Conservation (phyloP, 2,797 vertebrate species). For the Perodicticus potto region DNA sequence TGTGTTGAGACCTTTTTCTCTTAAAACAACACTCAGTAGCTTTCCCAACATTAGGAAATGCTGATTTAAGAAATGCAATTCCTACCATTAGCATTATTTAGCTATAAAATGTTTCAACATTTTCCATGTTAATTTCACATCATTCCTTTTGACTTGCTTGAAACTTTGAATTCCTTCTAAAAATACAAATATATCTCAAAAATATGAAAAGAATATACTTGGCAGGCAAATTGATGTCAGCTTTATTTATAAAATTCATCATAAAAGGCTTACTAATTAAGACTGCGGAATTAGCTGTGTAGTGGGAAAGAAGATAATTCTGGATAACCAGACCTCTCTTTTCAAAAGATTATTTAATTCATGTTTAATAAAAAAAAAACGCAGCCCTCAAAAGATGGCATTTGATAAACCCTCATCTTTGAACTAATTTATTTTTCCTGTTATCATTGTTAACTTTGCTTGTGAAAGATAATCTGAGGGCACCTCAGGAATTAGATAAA, state of each 20-base stretch:
- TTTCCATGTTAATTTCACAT: conserved; percentile 28
- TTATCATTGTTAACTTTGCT: conserved; percentile 79
- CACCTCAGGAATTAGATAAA: conserved; percentile 72
- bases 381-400: conserved; percentile 76
- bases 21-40: background rate
- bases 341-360: conserved; percentile 83
- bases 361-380: conserved; percentile 87
- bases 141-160: conserved; percentile 45
- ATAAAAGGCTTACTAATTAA: conserved; percentile 52
- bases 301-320: conserved; percentile 78
- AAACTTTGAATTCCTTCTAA: conserved; percentile 53
- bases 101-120: conserved; percentile 20
- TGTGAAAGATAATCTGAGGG: conserved; percentile 73
- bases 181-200: conserved; percentile 52
- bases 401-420: conserved; percentile 86
- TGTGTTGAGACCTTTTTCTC: background rate
- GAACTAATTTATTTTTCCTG: conserved; percentile 85
- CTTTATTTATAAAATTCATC: conserved; percentile 58
- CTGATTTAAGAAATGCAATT: conserved; percentile 17
- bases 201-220: conserved; percentile 65
- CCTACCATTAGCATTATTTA: conserved; percentile 37
- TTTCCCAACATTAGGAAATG: conserved; percentile 48
- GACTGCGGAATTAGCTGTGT: conserved; percentile 72
- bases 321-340: conserved; percentile 72
- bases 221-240: conserved; percentile 53